Evolutionary conservation across 2,113 vertebrate species (phyloP), one percentile per base, ranked within the genome.

Genomic region (Amphiprion ocellaris): DNA sequence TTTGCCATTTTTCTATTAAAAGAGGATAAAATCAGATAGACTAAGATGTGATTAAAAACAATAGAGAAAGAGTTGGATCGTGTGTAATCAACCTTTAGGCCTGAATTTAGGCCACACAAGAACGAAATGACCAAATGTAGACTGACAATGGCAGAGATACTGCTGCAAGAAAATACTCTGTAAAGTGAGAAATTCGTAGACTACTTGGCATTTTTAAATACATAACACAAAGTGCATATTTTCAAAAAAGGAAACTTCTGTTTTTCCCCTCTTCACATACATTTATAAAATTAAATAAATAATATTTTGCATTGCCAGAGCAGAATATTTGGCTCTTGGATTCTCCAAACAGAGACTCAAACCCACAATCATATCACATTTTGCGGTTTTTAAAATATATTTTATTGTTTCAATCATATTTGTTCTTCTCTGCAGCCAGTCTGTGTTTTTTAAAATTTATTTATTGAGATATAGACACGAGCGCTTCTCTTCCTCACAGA

Each of bases 401-500:
- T 7, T 4, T 0, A 33, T 58, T 2, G 0, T 23, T 79, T 33
- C 72, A 23, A 21, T 74, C 62, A 19, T 63, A 44, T 61, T 54
- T 47, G 5, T 54, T 74, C 53, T 77, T 23, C 52, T 69, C 54
- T 65, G 47, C 71, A 77, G 37, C 62, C 54, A 19, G 41, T 77
- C 58, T 71, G 47, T 28, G 71, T 83, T 37, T 37, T 37, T 37
- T 21, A 21, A 21, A 21, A 5, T 30, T 81, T 81, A 66, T 90
- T 85, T 78, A 81, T 69, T 75, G 54, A 82, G 75, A 87, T 70
- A 82, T 28, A 79, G 61, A 79, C 74, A 41, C 76, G 23, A 60
- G 64, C 71, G 60, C 33, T 70, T 77, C 74, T 64, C 62, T 86
- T 19, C 65, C 60, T 53, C 72, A 73, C 81, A 84, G 39, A 89